A percentile compares a stretch with the other conserved stretches of the same genome.
Evolutionary conservation across 2,888 invertebrate genomes (phyloP).

Genomic region (Eupelmus urozonus): DNA sequence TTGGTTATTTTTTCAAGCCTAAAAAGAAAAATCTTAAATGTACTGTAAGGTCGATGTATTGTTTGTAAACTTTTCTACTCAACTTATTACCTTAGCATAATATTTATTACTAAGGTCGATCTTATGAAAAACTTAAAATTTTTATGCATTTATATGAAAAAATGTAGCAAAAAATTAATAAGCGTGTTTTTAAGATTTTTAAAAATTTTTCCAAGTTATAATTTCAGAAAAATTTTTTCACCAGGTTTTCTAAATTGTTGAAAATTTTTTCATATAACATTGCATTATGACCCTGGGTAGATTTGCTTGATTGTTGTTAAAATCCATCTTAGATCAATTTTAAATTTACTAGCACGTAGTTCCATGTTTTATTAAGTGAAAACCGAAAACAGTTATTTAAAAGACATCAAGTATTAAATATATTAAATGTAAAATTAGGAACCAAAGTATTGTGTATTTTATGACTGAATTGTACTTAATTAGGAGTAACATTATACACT

Average conservation of each 20-base stretch:
- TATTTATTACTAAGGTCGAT: slow-evolving; percentile 15
- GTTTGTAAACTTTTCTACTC: slow-evolving; percentile 20
- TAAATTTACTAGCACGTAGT: slow-evolving; percentile 42
- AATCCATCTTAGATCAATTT: slow-evolving; percentile 44
- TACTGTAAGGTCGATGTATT: background rate
- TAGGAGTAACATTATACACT: slow-evolving; percentile 44
- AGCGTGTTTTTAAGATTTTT: slow-evolving; percentile 14
- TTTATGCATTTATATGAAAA: slow-evolving; percentile 49
- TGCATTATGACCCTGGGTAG: slow-evolving; percentile 43
- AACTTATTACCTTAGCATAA: slow-evolving; percentile 13
- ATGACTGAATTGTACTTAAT: slow-evolving; percentile 56
- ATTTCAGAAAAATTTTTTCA: slow-evolving; percentile 48
- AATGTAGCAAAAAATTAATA: slow-evolving; percentile 34
- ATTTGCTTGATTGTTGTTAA: slow-evolving; percentile 40
- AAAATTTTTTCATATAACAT: slow-evolving; percentile 42
- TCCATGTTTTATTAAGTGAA: slow-evolving; percentile 42
- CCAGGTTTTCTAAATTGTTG: slow-evolving; percentile 48
- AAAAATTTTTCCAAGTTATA: slow-evolving; percentile 15
- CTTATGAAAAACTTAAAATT: slow-evolving; percentile 33
- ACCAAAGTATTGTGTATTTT: slow-evolving; percentile 43
- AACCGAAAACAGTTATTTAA: slow-evolving; percentile 19
- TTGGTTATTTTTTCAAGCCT: background rate
- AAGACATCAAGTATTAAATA: slow-evolving; percentile 40
- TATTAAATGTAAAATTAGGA: slow-evolving; percentile 29
- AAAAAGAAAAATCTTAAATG: background rate